A percentile compares a stretch with the other conserved stretches of the same genome.
These are phyloP conservation scores for Sceloporus tristichus DNA, from an alignment of 2,113 vertebrate species.

Conservation along the genomic window DNA sequence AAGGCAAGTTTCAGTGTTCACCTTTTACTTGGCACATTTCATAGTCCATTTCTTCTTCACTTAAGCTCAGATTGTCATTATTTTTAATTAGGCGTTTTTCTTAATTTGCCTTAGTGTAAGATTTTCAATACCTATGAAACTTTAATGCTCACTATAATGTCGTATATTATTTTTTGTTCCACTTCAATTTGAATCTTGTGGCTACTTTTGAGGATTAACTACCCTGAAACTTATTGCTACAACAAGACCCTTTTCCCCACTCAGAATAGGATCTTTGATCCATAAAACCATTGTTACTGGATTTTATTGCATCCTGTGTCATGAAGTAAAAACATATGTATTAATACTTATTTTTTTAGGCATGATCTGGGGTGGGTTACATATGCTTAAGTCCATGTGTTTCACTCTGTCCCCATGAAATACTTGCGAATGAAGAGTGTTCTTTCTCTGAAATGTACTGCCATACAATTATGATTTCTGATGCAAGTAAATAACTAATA, in stretches of 20 bases:
- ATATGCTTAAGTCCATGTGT: neutral
- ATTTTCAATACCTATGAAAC: conserved; percentile 17
- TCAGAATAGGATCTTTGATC: neutral
- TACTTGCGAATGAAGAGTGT: neutral
- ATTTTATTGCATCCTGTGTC: neutral
- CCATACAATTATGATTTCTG: neutral
- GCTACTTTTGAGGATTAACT: neutral
- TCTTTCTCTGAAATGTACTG: neutral
- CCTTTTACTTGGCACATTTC: neutral
- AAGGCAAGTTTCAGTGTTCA: conserved; percentile 74
- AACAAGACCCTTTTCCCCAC: neutral
- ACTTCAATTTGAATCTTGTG: neutral
- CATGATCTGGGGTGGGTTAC: neutral
- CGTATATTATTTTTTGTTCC: neutral
- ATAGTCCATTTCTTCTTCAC: conserved; percentile 14
- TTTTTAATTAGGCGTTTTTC: conserved; percentile 45
- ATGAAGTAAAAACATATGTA: neutral
- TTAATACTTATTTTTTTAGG: neutral
- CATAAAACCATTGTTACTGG: neutral
- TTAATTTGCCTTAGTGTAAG: conserved; percentile 12
- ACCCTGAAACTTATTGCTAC: neutral
- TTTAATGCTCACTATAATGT: neutral
- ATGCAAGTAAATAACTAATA: neutral
- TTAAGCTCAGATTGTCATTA: neutral
- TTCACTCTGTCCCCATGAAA: neutral